Conservation (phyloP, 2,888 invertebrate genomes). For the Eristalis arbustorum region DNA sequence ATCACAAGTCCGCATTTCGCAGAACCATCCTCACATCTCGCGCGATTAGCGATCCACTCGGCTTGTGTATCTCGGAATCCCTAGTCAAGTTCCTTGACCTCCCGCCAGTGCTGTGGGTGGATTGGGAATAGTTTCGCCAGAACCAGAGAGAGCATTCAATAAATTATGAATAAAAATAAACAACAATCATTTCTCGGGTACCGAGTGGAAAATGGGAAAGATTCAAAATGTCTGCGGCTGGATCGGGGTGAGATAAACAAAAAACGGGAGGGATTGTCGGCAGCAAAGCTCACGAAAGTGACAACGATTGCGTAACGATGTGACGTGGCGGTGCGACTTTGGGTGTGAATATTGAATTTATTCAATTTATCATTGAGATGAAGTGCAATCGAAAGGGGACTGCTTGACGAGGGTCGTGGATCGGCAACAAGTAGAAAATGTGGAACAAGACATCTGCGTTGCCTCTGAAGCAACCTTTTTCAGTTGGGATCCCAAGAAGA, state of each 20-base stretch:
- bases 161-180: not conserved
- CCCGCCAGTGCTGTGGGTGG: not conserved
- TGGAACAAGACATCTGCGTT: too few species aligned
- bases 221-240: not conserved
- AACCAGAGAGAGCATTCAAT: not conserved
- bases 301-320: not conserved
- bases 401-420: not conserved
- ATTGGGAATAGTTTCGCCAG: not conserved
- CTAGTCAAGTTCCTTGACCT: not conserved
- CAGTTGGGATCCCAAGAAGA: too few species aligned
- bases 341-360: not conserved
- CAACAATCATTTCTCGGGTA: not conserved
- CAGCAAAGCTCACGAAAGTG: not conserved
- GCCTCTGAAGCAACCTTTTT: too few species aligned
- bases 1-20: not conserved
- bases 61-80: not conserved
- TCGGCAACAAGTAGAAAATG: too few species aligned
- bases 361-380: not conserved
- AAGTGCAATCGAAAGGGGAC: not conserved
- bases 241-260: not conserved
- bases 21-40: not conserved
- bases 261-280: not conserved
- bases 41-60: not conserved
- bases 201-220: not conserved
- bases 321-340: not conserved